Conservation (phyloP, 2,113 vertebrate genomes). For the Xiphophorus couchianus region DNA sequence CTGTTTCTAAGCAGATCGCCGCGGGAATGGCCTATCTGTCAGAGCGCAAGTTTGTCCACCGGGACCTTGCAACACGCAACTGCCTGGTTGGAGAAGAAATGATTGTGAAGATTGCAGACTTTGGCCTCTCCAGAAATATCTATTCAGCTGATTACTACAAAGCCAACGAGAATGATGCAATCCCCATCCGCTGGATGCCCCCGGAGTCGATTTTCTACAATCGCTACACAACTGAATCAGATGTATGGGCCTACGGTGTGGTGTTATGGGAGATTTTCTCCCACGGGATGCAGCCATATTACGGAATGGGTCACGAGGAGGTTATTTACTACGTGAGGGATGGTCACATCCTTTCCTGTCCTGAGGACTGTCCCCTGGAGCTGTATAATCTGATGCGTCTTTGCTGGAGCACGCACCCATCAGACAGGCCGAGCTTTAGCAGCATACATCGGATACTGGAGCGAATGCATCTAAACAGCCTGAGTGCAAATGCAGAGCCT, state of each 20-base stretch:
- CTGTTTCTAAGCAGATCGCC: slow-evolving; percentile 91
- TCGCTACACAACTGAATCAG: slow-evolving; percentile 96
- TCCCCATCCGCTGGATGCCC: slow-evolving; percentile 99
- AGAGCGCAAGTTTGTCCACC: slow-evolving; percentile 96
- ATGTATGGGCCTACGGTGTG: slow-evolving; percentile 97
- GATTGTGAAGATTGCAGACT: slow-evolving; percentile 97
- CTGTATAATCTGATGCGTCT: slow-evolving; percentile 97
- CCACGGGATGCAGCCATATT: slow-evolving; percentile 97
- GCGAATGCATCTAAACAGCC: slow-evolving; percentile 87
- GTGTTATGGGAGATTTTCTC: slow-evolving; percentile 98
- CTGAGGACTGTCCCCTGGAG: slow-evolving; percentile 91
- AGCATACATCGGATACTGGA: slow-evolving; percentile 95
- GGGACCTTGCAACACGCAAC: slow-evolving; percentile 95
- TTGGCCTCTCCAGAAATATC: slow-evolving; percentile 96
- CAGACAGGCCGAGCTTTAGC: slow-evolving; percentile 90
- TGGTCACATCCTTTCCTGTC: slow-evolving; percentile 92
- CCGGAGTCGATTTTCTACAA: slow-evolving; percentile 99
- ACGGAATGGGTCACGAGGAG: slow-evolving; percentile 97
- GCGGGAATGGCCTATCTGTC: slow-evolving; percentile 97
- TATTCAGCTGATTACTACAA: slow-evolving; percentile 99
- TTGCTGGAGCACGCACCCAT: slow-evolving; percentile 91
- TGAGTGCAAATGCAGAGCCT: slow-evolving; percentile 45
- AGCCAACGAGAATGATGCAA: slow-evolving; percentile 95
- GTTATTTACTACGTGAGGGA: slow-evolving; percentile 97
- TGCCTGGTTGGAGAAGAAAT: slow-evolving; percentile 93